phyloP scores from a whole-genome alignment of 2,113 vertebrate species.

The Anser cygnoides region DNA sequence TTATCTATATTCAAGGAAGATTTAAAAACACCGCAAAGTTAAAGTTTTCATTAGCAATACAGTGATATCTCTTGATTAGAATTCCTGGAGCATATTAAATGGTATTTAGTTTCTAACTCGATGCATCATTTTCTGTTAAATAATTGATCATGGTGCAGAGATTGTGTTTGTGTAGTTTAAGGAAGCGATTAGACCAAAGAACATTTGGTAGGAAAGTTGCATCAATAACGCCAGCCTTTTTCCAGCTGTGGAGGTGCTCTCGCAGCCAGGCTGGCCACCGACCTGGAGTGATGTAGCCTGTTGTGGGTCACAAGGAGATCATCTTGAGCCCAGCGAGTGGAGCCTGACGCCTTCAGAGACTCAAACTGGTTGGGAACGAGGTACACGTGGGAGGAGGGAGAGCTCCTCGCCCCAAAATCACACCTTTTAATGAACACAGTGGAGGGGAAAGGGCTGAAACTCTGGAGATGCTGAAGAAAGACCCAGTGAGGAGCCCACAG shows the following conservation, averaged over 20 bases:
- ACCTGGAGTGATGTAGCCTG: not conserved
- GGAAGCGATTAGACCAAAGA: conserved; percentile 76
- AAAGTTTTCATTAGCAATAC: conserved; percentile 76
- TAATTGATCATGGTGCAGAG: conserved; percentile 82
- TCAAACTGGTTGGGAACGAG: fast-evolving
- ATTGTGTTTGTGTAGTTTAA: conserved; percentile 84
- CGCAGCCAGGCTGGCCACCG: not conserved
- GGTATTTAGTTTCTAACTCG: conserved; percentile 81
- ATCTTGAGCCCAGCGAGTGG: fast-evolving
- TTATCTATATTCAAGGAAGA: conserved; percentile 75
- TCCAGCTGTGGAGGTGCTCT: not conserved
- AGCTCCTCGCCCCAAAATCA: not conserved
- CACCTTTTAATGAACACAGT: fast-evolving
- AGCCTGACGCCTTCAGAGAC: not conserved
- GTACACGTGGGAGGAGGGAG: not conserved
- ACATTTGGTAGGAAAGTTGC: conserved; percentile 73
- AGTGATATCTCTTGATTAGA: conserved; percentile 73
- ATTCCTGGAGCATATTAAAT: conserved; percentile 79
- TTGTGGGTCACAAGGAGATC: not conserved
- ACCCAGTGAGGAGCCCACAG: not conserved
- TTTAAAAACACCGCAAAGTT: conserved; percentile 70
- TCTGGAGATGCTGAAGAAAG: not conserved
- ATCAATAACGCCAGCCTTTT: conserved; percentile 55
- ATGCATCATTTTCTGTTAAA: conserved; percentile 85
- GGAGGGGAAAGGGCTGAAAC: not conserved